Conservation (phyloP, 2,797 vertebrate species). For the Urosaurus nigricauda region DNA sequence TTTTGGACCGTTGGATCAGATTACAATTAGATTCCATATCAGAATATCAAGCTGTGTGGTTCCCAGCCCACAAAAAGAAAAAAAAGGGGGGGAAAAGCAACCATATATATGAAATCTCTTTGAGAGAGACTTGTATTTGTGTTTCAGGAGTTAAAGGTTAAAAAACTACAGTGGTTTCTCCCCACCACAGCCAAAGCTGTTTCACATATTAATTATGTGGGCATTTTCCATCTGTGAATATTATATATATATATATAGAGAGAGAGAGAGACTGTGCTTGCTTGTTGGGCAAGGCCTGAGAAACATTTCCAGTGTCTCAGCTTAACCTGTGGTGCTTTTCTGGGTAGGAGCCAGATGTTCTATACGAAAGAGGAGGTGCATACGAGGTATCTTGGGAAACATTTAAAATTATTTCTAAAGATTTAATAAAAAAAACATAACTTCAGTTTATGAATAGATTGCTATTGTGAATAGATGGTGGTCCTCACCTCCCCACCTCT, state of each 20-base stretch:
- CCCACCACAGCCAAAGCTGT: constrained; percentile 19
- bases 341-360: constrained; percentile 53
- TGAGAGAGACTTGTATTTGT: background rate
- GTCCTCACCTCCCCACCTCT: constrained; percentile 33
- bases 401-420: constrained; percentile 44
- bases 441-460: constrained; percentile 63
- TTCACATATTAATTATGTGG: constrained; percentile 31
- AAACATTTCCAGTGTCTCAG: constrained; percentile 10
- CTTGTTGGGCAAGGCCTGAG: background rate
- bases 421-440: constrained; percentile 51
- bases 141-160: constrained; percentile 14
- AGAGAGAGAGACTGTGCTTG: background rate
- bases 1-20: background rate
- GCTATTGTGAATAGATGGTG: constrained; percentile 54
- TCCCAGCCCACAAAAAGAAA: background rate
- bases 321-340: constrained; percentile 13
- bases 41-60: background rate
- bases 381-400: constrained; percentile 37
- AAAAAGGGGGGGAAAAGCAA: no score
- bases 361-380: constrained; percentile 18
- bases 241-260: background rate
- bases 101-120: background rate
- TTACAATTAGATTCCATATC: background rate
- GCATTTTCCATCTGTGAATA: constrained; percentile 1
- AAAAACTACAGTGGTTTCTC: constrained; percentile 21